Percentiles rank a stretch among this genome's conserved stretches.
Evolutionary conservation across 2,113 vertebrate genomes (phyloP).

Genomic region (Chinchilla lanigera): DNA sequence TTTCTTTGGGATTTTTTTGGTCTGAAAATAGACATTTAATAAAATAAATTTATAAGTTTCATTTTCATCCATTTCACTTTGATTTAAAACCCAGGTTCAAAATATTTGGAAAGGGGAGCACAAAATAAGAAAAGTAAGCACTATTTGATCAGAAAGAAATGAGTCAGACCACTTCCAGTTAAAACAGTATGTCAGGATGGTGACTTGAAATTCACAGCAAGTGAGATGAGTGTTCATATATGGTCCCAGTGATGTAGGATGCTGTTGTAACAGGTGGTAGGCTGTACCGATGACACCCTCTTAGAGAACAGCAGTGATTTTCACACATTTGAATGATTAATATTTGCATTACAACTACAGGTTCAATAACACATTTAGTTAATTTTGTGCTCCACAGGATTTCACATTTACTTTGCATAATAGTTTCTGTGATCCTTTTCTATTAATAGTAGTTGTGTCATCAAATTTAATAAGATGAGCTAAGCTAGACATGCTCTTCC

Average conservation of each 20-base stretch:
- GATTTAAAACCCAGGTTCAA: not conserved
- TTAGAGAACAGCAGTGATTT: slow-evolving; percentile 23
- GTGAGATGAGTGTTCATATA: slow-evolving; percentile 3
- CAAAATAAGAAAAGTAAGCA: not conserved
- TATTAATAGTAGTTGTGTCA: slow-evolving; percentile 53
- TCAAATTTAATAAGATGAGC: slow-evolving; percentile 53
- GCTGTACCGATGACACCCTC: slow-evolving; percentile 14
- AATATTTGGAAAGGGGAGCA: not conserved
- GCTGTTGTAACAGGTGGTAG: not conserved
- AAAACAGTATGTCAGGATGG: not conserved
- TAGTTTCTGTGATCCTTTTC: slow-evolving; percentile 68
- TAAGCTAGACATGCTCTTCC: not conserved
- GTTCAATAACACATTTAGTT: slow-evolving; percentile 67
- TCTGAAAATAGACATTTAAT: not conserved
- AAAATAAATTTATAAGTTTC: not conserved
- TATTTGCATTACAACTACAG: slow-evolving; percentile 70
- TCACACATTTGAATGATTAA: slow-evolving; percentile 66
- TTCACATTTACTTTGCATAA: slow-evolving; percentile 67
- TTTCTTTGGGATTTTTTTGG: not conserved
- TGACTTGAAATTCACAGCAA: not conserved
- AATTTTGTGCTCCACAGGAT: slow-evolving; percentile 69
- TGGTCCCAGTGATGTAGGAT: not conserved
- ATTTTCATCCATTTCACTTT: slow-evolving; percentile 3
- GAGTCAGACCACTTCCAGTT: not conserved
- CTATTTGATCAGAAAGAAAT: not conserved